Base-by-base conservation (phyloP, 1,140 invertebrate species). In the Samia ricini region DNA sequence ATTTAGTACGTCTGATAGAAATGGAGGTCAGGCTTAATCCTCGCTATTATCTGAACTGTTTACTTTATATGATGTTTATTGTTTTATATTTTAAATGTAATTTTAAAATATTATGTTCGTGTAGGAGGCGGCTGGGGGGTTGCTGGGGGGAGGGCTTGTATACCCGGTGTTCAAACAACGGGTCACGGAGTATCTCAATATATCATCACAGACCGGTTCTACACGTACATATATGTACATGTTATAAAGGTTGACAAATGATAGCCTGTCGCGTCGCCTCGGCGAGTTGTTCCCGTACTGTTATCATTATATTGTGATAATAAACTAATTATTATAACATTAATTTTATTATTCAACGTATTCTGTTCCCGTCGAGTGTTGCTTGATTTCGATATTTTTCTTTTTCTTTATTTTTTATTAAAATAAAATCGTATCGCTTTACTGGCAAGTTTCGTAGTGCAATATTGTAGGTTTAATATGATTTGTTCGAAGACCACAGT, bases 181-280 rank as follows among this genome's bases (percentile, higher is more conserved):
- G 4, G 33, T 12, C 33, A 42, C 33, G 33, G 33, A 42, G 12
- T n/a, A n/a, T 15, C 33, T 42, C 33, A 15, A 42, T 10, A 42
- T 42, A 42, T 10, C n/a, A n/a, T n/a, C 33, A 15, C 15, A 42
- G n/a, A 42, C 33, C 15, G 33, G 33, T 42, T 42, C n/a, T 2
- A 15, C 2, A 15, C 15, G n/a, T 42, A 15, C 33, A 42, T 42
- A 15, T 15, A 42, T 42, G 33, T n/a, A n/a, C n/a, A n/a, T n/a
- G n/a, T n/a, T n/a, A n/a, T n/a, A n/a, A n/a, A n/a, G n/a, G n/a
- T 42, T 42, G 33, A 42, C 33, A 42, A 42, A 42, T 42, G 33
- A 15, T 42, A 42, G 7, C n/a, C n/a, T n/a, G n/a, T n/a, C n/a
- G n/a, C 15, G 15, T 42, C 15, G 10, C 12, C 33, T n/a, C n/a